phyloP scores from a whole-genome alignment of 2,888 invertebrate genomes.

The Diarsia dahlii region DNA sequence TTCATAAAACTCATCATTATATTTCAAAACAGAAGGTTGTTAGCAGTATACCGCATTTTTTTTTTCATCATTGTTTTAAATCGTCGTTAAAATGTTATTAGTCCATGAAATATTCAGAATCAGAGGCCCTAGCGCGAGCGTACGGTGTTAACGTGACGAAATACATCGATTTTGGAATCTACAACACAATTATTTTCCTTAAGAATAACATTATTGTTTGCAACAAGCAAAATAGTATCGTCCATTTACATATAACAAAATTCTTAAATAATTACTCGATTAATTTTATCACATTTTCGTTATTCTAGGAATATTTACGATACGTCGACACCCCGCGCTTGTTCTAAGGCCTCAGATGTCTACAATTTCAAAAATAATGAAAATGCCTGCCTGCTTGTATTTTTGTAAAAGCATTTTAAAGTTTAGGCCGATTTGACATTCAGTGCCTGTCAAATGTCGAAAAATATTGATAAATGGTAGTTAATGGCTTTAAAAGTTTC shows the following conservation, averaged over 20 bases:
- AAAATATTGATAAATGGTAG: conserved; percentile 32
- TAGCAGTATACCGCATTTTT: conserved; percentile 3
- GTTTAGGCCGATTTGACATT: background rate
- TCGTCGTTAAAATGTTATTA: conserved; percentile 26
- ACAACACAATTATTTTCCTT: too few species aligned
- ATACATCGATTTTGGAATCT: too few species aligned
- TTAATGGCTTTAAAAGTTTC: conserved; percentile 17
- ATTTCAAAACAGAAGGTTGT: conserved; percentile 9
- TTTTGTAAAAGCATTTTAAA: conserved; percentile 15
- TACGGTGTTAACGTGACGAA: too few species aligned
- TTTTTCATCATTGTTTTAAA: conserved; percentile 15
- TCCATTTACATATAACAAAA: too few species aligned
- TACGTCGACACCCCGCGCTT: too few species aligned
- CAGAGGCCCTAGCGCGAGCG: too few species aligned
- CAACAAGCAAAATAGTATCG: too few species aligned
- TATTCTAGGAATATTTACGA: too few species aligned
- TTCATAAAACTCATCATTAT: conserved; percentile 49
- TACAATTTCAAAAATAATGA: background rate
- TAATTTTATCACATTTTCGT: too few species aligned
- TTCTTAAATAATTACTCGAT: too few species aligned
- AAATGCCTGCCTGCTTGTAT: background rate
- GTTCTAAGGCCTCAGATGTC: background rate
- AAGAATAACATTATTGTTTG: too few species aligned
- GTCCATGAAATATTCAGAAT: conserved; percentile 2
- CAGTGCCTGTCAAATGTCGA: conserved; percentile 24